Base-by-base conservation (phyloP, 2,888 invertebrate genomes). In the Patella caerulea region DNA sequence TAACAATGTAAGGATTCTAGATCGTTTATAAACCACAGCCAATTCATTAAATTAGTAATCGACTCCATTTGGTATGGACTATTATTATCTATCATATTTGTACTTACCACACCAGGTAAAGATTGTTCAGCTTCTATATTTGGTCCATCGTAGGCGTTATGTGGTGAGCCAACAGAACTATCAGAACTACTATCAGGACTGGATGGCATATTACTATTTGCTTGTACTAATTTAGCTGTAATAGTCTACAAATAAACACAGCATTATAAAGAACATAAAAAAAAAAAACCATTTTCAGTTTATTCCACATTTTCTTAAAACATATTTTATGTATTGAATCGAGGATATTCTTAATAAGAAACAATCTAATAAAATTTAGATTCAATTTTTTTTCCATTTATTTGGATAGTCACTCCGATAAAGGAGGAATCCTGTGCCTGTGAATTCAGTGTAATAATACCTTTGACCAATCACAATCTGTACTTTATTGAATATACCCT, bases 101-200 rank as follows among this genome's bases (percentile, higher is more conserved):
- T 15, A 89, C 94, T 93, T 91, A 97, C 96, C 86, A 98, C 97
- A 78, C 98, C 98, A 15, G 98, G 98, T 84, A 98, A 92, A 83
- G 95, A 95, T 89, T 95, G 95, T 92, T 98, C 98, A 0, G 96
- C 96, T 88, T 97, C 96, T 24, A 94, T 92, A 87, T 95, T 95
- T 72, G 95, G 94, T 81, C 95, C 94, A 90, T 96, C 96, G 86
- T 95, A 96, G 29, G 92, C 90, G 89, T 96, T 94, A 83, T 96
- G 97, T 2, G 97, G 97, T 0, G 97, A 97, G 3, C 97, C 96
- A 3, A 97, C 96, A 78, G 97, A 97, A 85, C 97, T 97, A 91
- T 98, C 98, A 78, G 97, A 97, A 88, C 97, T 97, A 77, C 97
- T 97, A 90, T 98, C 98, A 76, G 96, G 96, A 78, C 96, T 96